Evolutionary conservation across 2,113 vertebrate genomes (phyloP).

Genomic region (Miniopterus natalensis): DNA sequence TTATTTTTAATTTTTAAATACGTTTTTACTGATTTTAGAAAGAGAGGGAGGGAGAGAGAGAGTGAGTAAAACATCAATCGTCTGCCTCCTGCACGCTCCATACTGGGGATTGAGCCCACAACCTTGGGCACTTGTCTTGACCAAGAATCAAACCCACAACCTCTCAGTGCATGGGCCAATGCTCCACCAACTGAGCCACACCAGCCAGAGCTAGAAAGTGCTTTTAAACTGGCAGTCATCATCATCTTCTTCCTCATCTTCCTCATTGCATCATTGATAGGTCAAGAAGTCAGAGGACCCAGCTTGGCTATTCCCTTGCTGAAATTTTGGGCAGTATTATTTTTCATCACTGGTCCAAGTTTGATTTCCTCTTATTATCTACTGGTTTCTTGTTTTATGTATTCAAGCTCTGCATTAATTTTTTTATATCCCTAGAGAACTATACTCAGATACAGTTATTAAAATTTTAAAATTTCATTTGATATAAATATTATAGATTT

Average conservation of each 20-base stretch:
- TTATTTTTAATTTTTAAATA: background rate
- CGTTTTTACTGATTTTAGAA: no score
- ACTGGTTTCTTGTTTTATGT: slow-evolving; percentile 12
- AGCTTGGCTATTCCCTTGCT: background rate
- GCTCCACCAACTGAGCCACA: no score
- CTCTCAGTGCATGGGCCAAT: no score
- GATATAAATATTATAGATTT: slow-evolving; percentile 7
- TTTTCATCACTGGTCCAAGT: background rate
- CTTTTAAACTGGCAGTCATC: background rate
- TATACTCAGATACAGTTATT: slow-evolving; percentile 40
- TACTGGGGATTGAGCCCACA: no score
- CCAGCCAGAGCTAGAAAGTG: background rate
- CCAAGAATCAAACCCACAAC: no score
- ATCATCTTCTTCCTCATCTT: background rate
- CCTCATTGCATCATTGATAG: background rate
- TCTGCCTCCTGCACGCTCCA: no score
- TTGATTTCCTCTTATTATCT: slow-evolving; percentile 32
- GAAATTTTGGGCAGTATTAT: background rate
- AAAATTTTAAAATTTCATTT: background rate
- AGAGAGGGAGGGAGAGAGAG: no score
- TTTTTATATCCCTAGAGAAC: background rate
- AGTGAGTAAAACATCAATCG: no score
- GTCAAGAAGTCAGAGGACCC: slow-evolving; percentile 6
- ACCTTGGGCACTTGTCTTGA: no score
- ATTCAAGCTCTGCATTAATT: slow-evolving; percentile 9